These are phyloP conservation scores for Microcaecilia unicolor DNA, from an alignment of 2,797 vertebrate genomes.

Conservation along the genomic window DNA sequence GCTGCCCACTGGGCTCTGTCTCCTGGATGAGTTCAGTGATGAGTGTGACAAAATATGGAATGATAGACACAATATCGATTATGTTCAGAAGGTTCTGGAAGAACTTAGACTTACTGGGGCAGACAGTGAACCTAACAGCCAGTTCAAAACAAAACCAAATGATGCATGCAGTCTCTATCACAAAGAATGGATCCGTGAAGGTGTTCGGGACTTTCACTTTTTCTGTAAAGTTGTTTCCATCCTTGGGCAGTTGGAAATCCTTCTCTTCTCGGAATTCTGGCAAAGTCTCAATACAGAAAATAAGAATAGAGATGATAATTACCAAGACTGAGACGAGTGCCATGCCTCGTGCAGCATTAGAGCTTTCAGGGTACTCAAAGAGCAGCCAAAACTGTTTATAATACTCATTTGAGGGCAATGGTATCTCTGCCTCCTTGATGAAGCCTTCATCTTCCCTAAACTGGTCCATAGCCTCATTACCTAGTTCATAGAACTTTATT, in stretches of 20 bases:
- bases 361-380: conserved; percentile 96
- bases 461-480: conserved; percentile 87
- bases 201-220: conserved; percentile 45
- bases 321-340: conserved; percentile 90
- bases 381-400: conserved; percentile 92
- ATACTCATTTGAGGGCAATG: conserved; percentile 80
- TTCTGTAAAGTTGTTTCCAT: conserved; percentile 43
- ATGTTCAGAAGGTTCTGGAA: conserved; percentile 96
- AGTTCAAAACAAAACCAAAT: conserved; percentile 95
- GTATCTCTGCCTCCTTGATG: conserved; percentile 80
- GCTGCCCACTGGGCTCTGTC: conserved; percentile 62
- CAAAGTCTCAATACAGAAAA: conserved; percentile 94
- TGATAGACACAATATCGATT: conserved; percentile 93
- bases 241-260: conserved; percentile 58
- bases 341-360: conserved; percentile 79
- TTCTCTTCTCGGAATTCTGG: conserved; percentile 86
- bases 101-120: conserved; percentile 91
- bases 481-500: conserved; percentile 91
- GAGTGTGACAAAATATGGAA: conserved; percentile 92
- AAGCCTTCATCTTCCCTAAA: conserved; percentile 94
- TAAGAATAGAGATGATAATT: conserved; percentile 92
- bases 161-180: conserved; percentile 90
- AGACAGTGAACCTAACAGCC: conserved; percentile 79
- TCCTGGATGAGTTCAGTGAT: conserved; percentile 83
- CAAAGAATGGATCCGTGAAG: conserved; percentile 91